Percentiles rank a stretch among this genome's conserved stretches.
Conservation (phyloP, 2,888 invertebrate species). For the Ephialtes manifestator region DNA sequence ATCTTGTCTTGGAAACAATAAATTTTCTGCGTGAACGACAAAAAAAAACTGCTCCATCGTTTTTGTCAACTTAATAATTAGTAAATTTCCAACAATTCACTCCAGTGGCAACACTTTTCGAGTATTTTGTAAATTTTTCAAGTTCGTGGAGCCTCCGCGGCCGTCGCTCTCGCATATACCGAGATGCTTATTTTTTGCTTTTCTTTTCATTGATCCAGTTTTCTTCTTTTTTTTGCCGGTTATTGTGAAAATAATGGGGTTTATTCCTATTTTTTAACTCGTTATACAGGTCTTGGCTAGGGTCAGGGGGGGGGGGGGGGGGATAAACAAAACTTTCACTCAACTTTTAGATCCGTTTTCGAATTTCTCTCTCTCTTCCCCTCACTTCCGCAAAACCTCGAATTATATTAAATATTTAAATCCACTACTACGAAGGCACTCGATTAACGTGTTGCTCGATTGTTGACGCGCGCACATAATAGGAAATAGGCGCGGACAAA, state of each 20-base stretch:
- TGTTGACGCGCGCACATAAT: slow-evolving; percentile 44
- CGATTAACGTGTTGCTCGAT: slow-evolving; percentile 50
- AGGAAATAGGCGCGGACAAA: slow-evolving; percentile 40
- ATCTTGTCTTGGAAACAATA: not conserved
- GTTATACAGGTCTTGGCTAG: too few species aligned
- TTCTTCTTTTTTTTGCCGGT: slow-evolving; percentile 11
- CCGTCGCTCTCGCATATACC: too few species aligned
- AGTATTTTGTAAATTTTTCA: slow-evolving; percentile 2
- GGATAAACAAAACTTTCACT: slow-evolving; percentile 17
- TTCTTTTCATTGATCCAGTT: not conserved
- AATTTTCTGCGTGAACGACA: not conserved
- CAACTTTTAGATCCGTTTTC: not conserved
- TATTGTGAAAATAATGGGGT: slow-evolving; percentile 1
- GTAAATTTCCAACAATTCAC: not conserved
- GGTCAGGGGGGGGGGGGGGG: not conserved
- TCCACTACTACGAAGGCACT: slow-evolving; percentile 63
- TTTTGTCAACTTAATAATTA: slow-evolving; percentile 5
- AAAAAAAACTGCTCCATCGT: not conserved
- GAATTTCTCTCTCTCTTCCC: not conserved
- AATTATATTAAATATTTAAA: slow-evolving; percentile 47
- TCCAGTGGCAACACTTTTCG: slow-evolving; percentile 14
- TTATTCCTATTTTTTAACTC: not conserved
- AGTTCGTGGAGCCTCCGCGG: slow-evolving; percentile 17
- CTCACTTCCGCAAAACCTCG: slow-evolving; percentile 15
- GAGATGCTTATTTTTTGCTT: not conserved